Conservation (phyloP, 2,113 vertebrate genomes). For the Zosterops hypoxanthus region DNA sequence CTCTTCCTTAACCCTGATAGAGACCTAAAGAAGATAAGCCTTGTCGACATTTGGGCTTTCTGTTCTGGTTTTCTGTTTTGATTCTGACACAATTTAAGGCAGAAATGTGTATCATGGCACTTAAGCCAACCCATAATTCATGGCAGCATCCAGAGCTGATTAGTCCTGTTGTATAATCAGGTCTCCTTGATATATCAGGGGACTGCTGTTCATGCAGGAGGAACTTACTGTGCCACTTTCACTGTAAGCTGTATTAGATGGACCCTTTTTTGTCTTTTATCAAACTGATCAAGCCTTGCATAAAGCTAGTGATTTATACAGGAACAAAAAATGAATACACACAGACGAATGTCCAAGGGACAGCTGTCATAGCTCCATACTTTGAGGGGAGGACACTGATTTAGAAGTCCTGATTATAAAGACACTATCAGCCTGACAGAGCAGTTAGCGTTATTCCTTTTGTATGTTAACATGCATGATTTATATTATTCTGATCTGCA, state of each 20-base stretch:
- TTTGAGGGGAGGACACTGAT: not conserved
- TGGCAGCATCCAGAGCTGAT: constrained; percentile 51
- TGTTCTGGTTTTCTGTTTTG: constrained; percentile 37
- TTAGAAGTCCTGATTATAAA: not conserved
- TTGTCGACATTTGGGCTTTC: not conserved
- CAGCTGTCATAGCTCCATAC: not conserved
- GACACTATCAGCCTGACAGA: not conserved
- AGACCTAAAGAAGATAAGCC: constrained; percentile 17
- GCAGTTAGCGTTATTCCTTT: not conserved
- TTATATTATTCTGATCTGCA: constrained; percentile 32
- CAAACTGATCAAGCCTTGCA: not conserved
- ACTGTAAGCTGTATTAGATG: not conserved
- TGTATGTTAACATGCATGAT: constrained; percentile 55
- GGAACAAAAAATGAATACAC: not conserved
- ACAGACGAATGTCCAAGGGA: not conserved
- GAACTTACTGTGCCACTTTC: constrained; percentile 36
- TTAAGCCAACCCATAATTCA: constrained; percentile 56
- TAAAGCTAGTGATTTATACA: not conserved
- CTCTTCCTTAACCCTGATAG: not conserved
- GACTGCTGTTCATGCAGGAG: constrained; percentile 8
- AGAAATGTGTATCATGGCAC: constrained; percentile 21
- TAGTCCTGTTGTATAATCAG: constrained; percentile 54
- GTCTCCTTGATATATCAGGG: constrained; percentile 39
- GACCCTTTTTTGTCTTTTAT: not conserved
- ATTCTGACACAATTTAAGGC: not conserved